Evolutionary conservation across 2,113 vertebrate genomes (phyloP), one percentile per base, ranked within the genome.

Genomic region (Drymodes brunneopygia): DNA sequence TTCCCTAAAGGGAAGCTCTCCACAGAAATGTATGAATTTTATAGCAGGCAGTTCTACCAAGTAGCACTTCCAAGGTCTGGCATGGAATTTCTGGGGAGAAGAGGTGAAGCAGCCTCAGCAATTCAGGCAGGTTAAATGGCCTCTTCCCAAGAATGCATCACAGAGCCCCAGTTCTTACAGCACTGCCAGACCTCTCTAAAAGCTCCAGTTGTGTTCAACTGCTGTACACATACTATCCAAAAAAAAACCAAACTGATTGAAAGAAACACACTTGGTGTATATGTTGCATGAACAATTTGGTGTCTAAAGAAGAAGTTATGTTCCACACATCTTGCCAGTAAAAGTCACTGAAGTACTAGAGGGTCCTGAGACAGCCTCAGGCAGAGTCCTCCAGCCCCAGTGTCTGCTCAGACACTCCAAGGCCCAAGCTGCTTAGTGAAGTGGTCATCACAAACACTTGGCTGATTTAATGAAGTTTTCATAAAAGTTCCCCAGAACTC

Each of bases 181-280:
- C 1, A 0, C 48, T 65, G 25, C 28, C 67, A 44, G 62, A 25
- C 15, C 10, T 69, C 51, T 58, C 36, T 45, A 9, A 77, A 61
- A 70, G 15, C 23, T 81, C 8, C 19, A 15, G 10, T 31, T 75
- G 42, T 35, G 47, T 67, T 51, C 67, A 75, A 64, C 18, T 33
- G 3, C 27, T 77, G 58, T 25, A 64, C 24, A 48, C 2, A 0
- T 6, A 12, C 20, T 9, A 28, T 45, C 65, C 20, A 36, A 72
- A 85, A 61, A 4, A 56, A 12, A 0, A n/a, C n/a, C n/a, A n/a
- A n/a, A n/a, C 16, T 2, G 5, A 51, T 0, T 5, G 16, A 12
- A 51, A 62, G 56, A 73, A 40, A 35, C 3, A 5, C 4, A 17
- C 48, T n/a, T 38, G 12, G 51, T 58, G 42, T 21, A 12, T 42